Base-by-base conservation (phyloP, 2,113 vertebrate species). In the Syngnathus scovelli region DNA sequence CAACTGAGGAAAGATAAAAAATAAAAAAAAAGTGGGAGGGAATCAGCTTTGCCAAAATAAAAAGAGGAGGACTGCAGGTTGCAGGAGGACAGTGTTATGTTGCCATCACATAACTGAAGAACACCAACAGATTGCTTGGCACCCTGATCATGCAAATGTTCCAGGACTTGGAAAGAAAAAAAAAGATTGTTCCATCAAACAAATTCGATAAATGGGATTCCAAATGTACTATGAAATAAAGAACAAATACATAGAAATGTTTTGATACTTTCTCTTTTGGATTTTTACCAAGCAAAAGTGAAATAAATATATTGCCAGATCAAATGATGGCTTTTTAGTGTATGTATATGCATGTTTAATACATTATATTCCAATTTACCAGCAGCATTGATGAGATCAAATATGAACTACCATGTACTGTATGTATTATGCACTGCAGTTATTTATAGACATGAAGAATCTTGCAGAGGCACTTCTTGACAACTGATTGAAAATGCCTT, bases 81-180 rank as follows among this genome's bases (percentile, higher is more conserved):
- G 75, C 72, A 75, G 61, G 77, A 76, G 61, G 61, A 80, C 39
- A 27, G 56, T 48, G 36, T 82, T 74, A 77, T 75, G 61, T 63
- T 72, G 66, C 74, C 69, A 79, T 76, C 36, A 74, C 63, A 74
- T 80, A 82, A 84, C 79, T 75, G 74, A 76, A 77, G 77, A 72
- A 76, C 66, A 76, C 56, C 71, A 84, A 82, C 80, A 87, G 81
- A 88, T 88, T 87, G 81, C 71, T 76, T 83, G 84, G 79, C 79
- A 77, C 67, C 39, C 51, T 79, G 44, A 51, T 68, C 59, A 16
- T 55, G 33, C 49, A 60, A 75, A 78, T 80, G 64, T 81, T 88
- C 78, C 79, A 86, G 80, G 68, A 54, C 76, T 75, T 79, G 70
- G 61, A 74, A 66, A 37, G 41, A 61, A 65, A 74, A 74, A 63